These are phyloP conservation scores for Pygocentrus nattereri DNA, from an alignment of 2,797 vertebrate species.

Conservation along the genomic window DNA sequence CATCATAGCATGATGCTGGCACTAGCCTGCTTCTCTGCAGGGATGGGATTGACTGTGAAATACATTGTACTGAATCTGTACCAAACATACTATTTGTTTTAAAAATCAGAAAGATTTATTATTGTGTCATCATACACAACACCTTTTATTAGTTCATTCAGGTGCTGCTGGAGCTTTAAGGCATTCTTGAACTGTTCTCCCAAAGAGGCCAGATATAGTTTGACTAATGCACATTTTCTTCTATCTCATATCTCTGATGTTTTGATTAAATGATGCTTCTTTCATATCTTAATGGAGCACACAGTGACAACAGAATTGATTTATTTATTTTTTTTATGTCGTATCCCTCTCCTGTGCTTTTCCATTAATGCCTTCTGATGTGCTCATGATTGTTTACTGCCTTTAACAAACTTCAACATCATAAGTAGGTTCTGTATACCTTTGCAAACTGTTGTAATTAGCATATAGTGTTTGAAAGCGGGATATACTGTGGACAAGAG, in stretches of 20 bases:
- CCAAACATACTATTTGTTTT: background rate
- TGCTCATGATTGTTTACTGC: background rate
- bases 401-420: background rate
- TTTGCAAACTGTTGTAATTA: background rate
- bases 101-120: background rate
- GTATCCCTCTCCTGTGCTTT: too few species aligned
- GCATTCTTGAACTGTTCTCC: too few species aligned
- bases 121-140: background rate
- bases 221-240: too few species aligned
- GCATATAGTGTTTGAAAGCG: background rate
- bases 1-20: background rate
- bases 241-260: background rate
- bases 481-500: background rate
- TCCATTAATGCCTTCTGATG: background rate
- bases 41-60: background rate
- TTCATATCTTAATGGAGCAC: background rate
- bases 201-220: background rate
- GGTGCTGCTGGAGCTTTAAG: background rate
- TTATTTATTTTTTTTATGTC: too few species aligned
- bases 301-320: too few species aligned
- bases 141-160: background rate
- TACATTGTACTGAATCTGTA: background rate
- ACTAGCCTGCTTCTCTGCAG: background rate
- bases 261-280: too few species aligned
- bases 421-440: background rate